phyloP scores from a whole-genome alignment of 1,140 invertebrate genomes.

The Cepaea nemoralis region DNA sequence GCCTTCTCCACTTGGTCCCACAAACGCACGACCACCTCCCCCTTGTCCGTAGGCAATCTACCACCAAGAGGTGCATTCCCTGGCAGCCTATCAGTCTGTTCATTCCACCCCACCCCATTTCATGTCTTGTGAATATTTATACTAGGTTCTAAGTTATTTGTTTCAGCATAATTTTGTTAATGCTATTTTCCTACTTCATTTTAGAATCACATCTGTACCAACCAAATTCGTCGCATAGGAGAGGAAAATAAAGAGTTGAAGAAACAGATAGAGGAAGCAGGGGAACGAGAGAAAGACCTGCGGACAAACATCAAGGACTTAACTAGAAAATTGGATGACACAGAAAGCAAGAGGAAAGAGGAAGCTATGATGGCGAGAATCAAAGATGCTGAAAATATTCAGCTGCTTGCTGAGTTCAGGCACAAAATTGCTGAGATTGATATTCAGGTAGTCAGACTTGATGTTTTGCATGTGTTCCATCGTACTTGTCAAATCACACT shows the following conservation, averaged over 20 bases:
- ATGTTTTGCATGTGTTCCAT: too few relatives aligned
- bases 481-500: too few relatives aligned
- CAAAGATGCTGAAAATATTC: constrained; percentile 92
- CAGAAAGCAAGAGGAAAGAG: constrained; percentile 92
- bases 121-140: too few relatives aligned
- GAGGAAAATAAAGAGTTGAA: constrained; percentile 89
- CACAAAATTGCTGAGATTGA: constrained; percentile 95
- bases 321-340: constrained; percentile 87
- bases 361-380: constrained; percentile 94
- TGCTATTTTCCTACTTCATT: too few relatives aligned
- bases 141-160: too few relatives aligned
- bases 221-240: constrained; percentile 92
- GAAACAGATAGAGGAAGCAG: constrained; percentile 81
- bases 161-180: too few relatives aligned
- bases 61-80: too few relatives aligned
- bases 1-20: too few relatives aligned
- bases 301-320: constrained; percentile 85
- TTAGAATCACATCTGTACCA: constrained; percentile 92
- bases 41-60: too few relatives aligned
- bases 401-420: constrained; percentile 92
- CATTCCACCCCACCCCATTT: too few relatives aligned
- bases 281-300: constrained; percentile 82
- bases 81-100: too few relatives aligned
- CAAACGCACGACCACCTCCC: too few relatives aligned
- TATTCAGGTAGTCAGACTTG: constrained; percentile 65